Evolutionary conservation across 2,888 invertebrate genomes (phyloP).

Genomic region (Malthinus seriepunctatus): DNA sequence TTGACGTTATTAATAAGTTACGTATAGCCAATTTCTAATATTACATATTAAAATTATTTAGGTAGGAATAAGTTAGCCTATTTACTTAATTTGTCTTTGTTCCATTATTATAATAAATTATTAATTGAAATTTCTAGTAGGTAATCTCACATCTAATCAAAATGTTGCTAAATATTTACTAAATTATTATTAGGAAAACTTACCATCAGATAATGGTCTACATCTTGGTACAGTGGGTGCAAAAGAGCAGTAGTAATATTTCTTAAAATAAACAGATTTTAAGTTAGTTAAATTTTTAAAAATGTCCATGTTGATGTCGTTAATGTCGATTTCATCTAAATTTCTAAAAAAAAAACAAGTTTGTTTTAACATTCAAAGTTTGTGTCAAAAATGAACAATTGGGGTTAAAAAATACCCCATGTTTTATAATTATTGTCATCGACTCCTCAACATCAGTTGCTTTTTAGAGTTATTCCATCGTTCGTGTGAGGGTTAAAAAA

Average conservation of each 20-base stretch:
- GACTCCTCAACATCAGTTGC: too few species aligned
- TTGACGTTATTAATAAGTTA: too few species aligned
- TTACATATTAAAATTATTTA: too few species aligned
- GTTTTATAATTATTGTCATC: too few species aligned
- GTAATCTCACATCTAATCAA: too few species aligned
- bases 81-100: background rate
- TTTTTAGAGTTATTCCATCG: too few species aligned
- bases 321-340: slow-evolving; percentile 59
- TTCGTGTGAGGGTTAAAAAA: too few species aligned
- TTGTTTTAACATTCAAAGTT: slow-evolving; percentile 2
- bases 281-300: slow-evolving; percentile 56
- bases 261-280: slow-evolving; percentile 63
- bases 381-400: slow-evolving; percentile 38
- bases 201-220: slow-evolving; percentile 64
- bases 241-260: slow-evolving; percentile 66
- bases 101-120: background rate
- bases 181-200: slow-evolving; percentile 23
- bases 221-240: slow-evolving; percentile 63
- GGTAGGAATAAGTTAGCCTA: background rate
- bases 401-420: too few species aligned
- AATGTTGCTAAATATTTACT: background rate
- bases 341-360: slow-evolving; percentile 49
- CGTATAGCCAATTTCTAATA: too few species aligned
- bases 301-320: slow-evolving; percentile 56
- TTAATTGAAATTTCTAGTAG: too few species aligned